Conservation (phyloP, 2,113 vertebrate species). For the Thermophis baileyi region DNA sequence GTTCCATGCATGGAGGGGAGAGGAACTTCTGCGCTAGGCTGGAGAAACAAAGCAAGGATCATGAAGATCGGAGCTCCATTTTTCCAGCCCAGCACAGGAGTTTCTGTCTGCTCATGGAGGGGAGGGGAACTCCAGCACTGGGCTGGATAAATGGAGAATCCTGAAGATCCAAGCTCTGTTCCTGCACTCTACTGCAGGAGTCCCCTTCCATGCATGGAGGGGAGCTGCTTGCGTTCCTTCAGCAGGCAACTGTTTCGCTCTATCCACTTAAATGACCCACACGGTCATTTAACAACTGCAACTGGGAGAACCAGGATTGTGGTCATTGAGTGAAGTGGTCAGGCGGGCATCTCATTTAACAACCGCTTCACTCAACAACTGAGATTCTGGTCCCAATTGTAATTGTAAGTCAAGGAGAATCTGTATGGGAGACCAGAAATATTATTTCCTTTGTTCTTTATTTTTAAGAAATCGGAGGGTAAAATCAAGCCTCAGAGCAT, state of each 20-base stretch:
- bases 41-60: not conserved
- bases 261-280: not conserved
- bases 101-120: not conserved
- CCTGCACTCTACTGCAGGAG: not conserved
- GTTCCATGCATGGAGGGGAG: not conserved
- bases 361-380: not conserved
- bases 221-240: too few species aligned
- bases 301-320: not conserved
- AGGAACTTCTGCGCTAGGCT: not conserved
- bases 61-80: not conserved
- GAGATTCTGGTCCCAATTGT: not conserved
- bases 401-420: not conserved
- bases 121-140: not conserved
- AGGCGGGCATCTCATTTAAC: not conserved
- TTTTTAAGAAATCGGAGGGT: not conserved
- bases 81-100: not conserved
- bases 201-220: not conserved
- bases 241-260: not conserved
- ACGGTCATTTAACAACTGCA: not conserved
- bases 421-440: constrained; percentile 57
- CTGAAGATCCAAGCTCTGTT: not conserved
- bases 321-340: not conserved
- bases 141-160: not conserved
- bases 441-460: constrained; percentile 32
- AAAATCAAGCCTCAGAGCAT: not conserved